Evolutionary conservation across 1,140 invertebrate species (phyloP).

Genomic region (Ctenoplectra terminalis): DNA sequence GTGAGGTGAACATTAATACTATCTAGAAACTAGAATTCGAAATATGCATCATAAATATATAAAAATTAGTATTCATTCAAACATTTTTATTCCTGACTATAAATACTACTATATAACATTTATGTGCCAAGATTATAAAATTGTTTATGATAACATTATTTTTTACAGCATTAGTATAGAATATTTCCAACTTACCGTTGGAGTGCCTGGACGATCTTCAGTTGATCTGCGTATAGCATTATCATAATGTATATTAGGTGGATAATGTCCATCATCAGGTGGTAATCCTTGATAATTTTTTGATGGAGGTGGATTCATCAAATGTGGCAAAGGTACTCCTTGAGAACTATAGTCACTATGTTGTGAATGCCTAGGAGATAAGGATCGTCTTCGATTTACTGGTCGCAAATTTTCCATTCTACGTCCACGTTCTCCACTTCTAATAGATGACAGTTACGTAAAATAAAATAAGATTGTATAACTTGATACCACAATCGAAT

Average conservation of each 20-base stretch:
- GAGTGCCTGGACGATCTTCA: slow-evolving; percentile 88
- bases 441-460: slow-evolving; percentile 48
- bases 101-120: background rate
- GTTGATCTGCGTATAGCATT: slow-evolving; percentile 78
- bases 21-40: too few relatives aligned
- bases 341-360: slow-evolving; percentile 74
- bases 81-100: background rate
- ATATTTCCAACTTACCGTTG: slow-evolving; percentile 84
- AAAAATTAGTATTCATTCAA: too few relatives aligned
- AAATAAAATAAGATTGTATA: background rate
- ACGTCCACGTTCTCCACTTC: slow-evolving; percentile 74
- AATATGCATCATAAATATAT: too few relatives aligned
- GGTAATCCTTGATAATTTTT: slow-evolving; percentile 76
- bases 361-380: slow-evolving; percentile 78
- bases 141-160: background rate
- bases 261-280: slow-evolving; percentile 76
- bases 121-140: background rate
- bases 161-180: background rate
- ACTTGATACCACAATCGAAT: background rate
- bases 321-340: slow-evolving; percentile 64
- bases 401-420: slow-evolving; percentile 77
- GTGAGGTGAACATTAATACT: too few relatives aligned
- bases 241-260: slow-evolving; percentile 80
- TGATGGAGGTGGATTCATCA: slow-evolving; percentile 73
- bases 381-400: slow-evolving; percentile 75